Evolutionary conservation across 2,888 invertebrate species (phyloP), one percentile per base, ranked within the genome.

Genomic region (Electrophaes corylata): DNA sequence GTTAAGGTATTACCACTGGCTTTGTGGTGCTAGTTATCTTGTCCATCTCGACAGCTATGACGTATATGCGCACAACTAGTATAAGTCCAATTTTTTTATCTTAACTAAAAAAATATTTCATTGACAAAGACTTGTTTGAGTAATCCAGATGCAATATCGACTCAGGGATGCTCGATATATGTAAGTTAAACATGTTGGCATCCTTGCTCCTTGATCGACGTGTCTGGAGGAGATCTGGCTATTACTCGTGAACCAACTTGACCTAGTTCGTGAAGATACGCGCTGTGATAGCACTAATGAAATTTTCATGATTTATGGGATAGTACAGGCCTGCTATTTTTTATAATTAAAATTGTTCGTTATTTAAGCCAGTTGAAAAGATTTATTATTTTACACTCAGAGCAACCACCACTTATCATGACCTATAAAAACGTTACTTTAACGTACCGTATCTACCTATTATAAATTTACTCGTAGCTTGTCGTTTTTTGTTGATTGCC

Each of bases 191-290:
- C 39, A 48, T 26, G 11, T 48, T 29, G 29, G 20, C 55, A 49
- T 64, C 54, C 57, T 64, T 23, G 29, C 40, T 50, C 54, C 48
- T 35, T 55, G 55, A 60, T 55, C 48, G 58, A 64, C 49, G 43
- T 33, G 58, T 64, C 61, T 56, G 50, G 37, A 40, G 18, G 12
- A 52, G 43, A 19, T 33, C 20, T 31, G 40, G 26, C 5, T 31
- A 33, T 26, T 39, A 46, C 56, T 29, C 26, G 54, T 44, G 26
- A 10, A 29, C 8, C 26, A 6, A 57, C 53, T 53, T 60, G 65
- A 62, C 65, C 65, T 23, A 62, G 54, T 65, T 65, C 60, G 14
- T 29, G 44, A 33, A 19, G 48, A 40, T 39, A 58, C 48, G 49
- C 26, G 23, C 39, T 49, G 19, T 47, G 37, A 57, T 29, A 57